phyloP scores from a whole-genome alignment of 2,888 invertebrate genomes.

The Synanthedon formicaeformis region DNA sequence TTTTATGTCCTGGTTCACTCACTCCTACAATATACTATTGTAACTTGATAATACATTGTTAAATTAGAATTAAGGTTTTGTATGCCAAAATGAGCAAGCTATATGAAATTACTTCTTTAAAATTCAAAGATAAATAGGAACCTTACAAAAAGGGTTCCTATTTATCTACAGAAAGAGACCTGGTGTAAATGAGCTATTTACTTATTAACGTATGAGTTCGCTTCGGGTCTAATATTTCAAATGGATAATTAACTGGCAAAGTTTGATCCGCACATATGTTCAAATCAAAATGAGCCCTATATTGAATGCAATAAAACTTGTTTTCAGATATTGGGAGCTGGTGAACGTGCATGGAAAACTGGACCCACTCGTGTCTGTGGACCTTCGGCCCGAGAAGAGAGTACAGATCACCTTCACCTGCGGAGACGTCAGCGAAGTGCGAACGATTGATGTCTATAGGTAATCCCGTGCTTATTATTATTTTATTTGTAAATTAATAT shows the following conservation, averaged over 20 bases:
- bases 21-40: no score
- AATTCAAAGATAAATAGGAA: no score
- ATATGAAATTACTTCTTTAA: no score
- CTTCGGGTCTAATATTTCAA: background rate
- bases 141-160: no score
- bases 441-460: constrained; percentile 81
- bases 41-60: no score
- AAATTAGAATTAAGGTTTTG: no score
- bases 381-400: constrained; percentile 86
- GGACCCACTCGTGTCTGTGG: constrained; percentile 89
- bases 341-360: constrained; percentile 88
- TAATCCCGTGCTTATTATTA: constrained; percentile 10
- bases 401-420: constrained; percentile 88
- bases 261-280: background rate
- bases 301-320: constrained; percentile 1
- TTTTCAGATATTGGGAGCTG: constrained; percentile 82
- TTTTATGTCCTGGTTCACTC: no score
- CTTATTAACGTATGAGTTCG: no score
- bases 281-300: constrained; percentile 5
- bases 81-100: no score
- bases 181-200: no score
- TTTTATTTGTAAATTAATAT: no score
- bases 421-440: constrained; percentile 79
- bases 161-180: no score
- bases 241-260: background rate